These are phyloP conservation scores for Indicator maculatus DNA, from an alignment of 2,113 vertebrate species.

Conservation along the genomic window DNA sequence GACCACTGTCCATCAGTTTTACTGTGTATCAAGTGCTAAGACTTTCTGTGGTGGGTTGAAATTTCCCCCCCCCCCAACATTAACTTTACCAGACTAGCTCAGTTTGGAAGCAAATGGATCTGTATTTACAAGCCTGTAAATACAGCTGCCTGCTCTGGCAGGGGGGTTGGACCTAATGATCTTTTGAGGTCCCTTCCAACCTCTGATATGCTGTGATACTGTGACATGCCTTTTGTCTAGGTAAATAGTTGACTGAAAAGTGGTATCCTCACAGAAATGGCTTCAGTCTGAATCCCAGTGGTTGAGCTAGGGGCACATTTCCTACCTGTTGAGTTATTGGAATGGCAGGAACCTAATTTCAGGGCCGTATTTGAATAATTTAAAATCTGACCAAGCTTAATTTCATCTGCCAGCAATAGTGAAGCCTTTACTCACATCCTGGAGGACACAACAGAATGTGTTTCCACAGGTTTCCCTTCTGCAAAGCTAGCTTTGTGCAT, in stretches of 20 bases:
- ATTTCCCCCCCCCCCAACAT: no score
- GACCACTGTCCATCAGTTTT: not conserved
- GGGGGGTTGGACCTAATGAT: no score
- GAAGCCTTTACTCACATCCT: not conserved
- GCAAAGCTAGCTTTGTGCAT: not conserved
- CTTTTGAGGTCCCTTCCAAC: no score
- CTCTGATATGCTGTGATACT: no score
- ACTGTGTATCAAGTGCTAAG: not conserved
- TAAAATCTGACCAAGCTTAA: not conserved
- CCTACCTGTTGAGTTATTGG: not conserved
- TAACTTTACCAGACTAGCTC: no score
- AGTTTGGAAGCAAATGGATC: no score
- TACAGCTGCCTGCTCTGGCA: no score
- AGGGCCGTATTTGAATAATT: not conserved
- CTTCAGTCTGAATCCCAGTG: not conserved
- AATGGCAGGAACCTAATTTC: not conserved
- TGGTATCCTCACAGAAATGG: not conserved
- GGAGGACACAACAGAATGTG: rapidly evolving
- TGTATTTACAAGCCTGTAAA: no score
- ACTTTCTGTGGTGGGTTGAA: not conserved
- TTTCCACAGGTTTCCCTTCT: not conserved
- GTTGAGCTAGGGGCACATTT: not conserved
- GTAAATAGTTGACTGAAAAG: not conserved
- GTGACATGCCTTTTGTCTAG: not conserved
- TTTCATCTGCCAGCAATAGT: not conserved